phyloP scores from a whole-genome alignment of 2,113 vertebrate genomes.

The Malaclemys terrapin region DNA sequence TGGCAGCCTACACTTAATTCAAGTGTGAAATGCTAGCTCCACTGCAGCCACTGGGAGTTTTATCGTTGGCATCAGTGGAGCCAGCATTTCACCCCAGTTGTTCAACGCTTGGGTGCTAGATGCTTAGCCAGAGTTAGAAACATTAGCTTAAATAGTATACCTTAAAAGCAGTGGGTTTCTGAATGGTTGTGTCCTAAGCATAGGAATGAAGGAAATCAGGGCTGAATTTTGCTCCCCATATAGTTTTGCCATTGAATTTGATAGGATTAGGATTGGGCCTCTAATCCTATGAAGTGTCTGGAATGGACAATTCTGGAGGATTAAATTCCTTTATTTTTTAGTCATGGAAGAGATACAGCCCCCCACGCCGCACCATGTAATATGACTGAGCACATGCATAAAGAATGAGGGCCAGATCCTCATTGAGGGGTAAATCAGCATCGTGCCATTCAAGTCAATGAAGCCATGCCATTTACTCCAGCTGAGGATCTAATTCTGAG shows the following conservation, averaged over 20 bases:
- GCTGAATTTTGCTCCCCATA: not conserved
- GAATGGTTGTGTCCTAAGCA: accelerated
- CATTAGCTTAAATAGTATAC: not conserved
- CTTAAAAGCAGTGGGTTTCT: not conserved
- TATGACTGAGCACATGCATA: not conserved
- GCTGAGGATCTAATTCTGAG: not conserved
- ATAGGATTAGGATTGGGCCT: not conserved
- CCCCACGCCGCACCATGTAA: not conserved
- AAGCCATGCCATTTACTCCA: not conserved
- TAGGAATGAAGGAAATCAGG: not conserved
- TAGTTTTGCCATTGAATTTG: not conserved
- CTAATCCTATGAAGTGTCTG: not conserved
- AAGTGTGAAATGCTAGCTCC: not conserved
- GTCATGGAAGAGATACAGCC: not conserved
- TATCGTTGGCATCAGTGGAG: not conserved
- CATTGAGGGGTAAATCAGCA: not conserved
- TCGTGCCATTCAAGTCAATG: not conserved
- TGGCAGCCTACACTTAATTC: not conserved
- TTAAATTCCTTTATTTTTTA: not conserved
- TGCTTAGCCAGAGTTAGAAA: not conserved
- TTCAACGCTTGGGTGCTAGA: not conserved
- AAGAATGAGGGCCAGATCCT: not conserved
- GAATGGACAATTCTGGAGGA: not conserved
- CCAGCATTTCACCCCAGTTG: not conserved
- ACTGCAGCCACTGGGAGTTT: accelerated